Base-by-base conservation (phyloP, 2,888 invertebrate genomes). In the Drosophila birchii region DNA sequence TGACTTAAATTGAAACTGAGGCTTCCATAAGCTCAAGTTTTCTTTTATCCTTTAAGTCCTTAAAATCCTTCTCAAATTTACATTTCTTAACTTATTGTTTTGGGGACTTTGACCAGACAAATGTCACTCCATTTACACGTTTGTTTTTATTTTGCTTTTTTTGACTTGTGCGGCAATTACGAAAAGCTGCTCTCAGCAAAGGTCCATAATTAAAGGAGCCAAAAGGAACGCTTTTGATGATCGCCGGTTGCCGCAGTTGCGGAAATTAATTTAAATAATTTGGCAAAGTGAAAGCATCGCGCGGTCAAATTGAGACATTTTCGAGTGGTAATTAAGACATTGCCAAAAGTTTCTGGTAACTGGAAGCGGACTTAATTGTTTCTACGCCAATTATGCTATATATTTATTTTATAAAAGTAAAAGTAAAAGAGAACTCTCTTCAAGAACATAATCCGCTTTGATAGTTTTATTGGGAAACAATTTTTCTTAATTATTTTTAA, bases 261-360 rank as follows among this genome's bases (percentile, higher is more conserved):
- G 64, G 86, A 81, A 85, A 81, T 85, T 87, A 85, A 85, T 85
- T 83, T 81, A 80, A 85, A 81, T 83, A 85, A 85, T 85, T 81
- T 78, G 56, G 59, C 82, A 67, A 78, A 78, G 80, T 79, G 84
- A 86, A 81, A 87, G 80, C 68, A n/a, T n/a, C 78, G 70, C 20
- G 49, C 56, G 38, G 78, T 74, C 67, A 18, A 85, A 83, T 83
- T 81, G 64, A 83, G 83, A 87, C 86, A 85, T 83, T 87, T 82
- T 32, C 38, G 36, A n/a, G n/a, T 12, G 55, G 71, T 72, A 72
- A 71, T 71, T 71, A 71, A 72, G 51, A 44, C 62, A 72, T 72
- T 70, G 38, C 51, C 47, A 69, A 55, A 26, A 20, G 38, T 32
- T 36, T 36, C 12, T 38, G 23, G 26, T 16, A 47, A 44, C 29